Evolutionary conservation across 2,888 invertebrate species (phyloP).

Genomic region (Ypsolopha scabrella): DNA sequence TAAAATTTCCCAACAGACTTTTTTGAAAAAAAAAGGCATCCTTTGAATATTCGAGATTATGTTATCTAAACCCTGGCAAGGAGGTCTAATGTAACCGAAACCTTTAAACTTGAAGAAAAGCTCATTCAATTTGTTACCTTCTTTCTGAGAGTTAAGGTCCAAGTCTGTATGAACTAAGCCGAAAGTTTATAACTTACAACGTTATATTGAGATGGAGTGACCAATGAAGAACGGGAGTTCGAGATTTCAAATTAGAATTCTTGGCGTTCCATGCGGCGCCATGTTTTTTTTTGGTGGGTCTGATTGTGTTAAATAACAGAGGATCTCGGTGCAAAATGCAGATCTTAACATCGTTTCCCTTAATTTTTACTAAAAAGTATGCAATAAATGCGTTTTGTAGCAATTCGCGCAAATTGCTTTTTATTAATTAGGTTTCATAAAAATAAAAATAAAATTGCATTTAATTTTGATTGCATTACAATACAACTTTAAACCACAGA

Average conservation of each 20-base stretch:
- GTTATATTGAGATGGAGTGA: conserved; percentile 16
- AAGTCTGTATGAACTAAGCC: neutral
- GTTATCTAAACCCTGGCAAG: conserved; percentile 32
- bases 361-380: too few species aligned
- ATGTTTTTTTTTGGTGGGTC: conserved; percentile 2
- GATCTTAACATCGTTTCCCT: too few species aligned
- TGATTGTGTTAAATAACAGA: too few species aligned
- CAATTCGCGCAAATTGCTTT: too few species aligned
- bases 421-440: too few species aligned
- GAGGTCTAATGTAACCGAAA: conserved; percentile 18
- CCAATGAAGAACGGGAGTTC: conserved; percentile 30
- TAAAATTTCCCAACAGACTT: neutral
- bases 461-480: too few species aligned
- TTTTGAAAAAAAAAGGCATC: neutral
- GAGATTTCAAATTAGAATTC: conserved; percentile 41
- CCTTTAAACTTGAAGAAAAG: neutral
- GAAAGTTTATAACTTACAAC: neutral
- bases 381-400: too few species aligned
- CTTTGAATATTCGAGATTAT: conserved; percentile 39
- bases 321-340: too few species aligned
- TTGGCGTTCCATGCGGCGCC: conserved; percentile 25
- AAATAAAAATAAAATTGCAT: too few species aligned
- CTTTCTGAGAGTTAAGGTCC: neutral
- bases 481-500: too few species aligned
- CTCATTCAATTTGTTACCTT: neutral